These are phyloP conservation scores for Blomia tropicalis DNA, from an alignment of 2,888 invertebrate genomes.

Conservation along the genomic window DNA sequence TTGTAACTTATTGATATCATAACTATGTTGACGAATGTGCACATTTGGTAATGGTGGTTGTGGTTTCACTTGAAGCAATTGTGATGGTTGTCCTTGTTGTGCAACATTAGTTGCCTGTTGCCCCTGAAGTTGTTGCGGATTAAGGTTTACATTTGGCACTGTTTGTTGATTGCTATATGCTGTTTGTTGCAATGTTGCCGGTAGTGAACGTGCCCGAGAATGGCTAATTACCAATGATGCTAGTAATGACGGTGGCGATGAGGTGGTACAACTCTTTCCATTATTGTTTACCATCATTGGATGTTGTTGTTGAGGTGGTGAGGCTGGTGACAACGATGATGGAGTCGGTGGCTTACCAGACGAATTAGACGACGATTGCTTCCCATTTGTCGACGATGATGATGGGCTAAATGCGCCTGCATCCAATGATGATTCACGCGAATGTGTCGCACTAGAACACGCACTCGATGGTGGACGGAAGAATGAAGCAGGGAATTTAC, in stretches of 20 bases:
- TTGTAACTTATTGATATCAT: constrained; percentile 35
- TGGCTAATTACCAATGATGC: constrained; percentile 50
- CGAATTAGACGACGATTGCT: constrained; percentile 31
- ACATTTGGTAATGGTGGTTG: constrained; percentile 34
- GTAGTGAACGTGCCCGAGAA: constrained; percentile 85
- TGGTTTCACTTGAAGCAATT: constrained; percentile 1
- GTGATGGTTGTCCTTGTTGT: constrained; percentile 40
- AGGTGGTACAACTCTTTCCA: background rate
- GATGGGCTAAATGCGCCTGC: constrained; percentile 38
- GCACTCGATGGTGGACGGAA: constrained; percentile 83
- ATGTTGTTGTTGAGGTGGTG: background rate
- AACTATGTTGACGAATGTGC: constrained; percentile 41
- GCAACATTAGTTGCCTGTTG: constrained; percentile 51
- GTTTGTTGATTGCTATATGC: too few relatives aligned
- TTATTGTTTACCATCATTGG: background rate
- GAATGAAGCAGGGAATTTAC: constrained; percentile 90
- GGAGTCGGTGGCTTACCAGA: constrained; percentile 33
- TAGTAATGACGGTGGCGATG: constrained; percentile 10
- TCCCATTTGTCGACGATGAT: constrained; percentile 30
- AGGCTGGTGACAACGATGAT: background rate
- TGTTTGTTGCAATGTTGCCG: constrained; percentile 53
- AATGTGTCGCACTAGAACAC: constrained; percentile 75
- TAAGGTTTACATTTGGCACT: background rate
- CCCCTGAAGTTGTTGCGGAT: background rate
- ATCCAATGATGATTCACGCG: constrained; percentile 82